These are phyloP conservation scores for Okamejei kenojei DNA, from an alignment of 2,797 vertebrate genomes.

Conservation along the genomic window DNA sequence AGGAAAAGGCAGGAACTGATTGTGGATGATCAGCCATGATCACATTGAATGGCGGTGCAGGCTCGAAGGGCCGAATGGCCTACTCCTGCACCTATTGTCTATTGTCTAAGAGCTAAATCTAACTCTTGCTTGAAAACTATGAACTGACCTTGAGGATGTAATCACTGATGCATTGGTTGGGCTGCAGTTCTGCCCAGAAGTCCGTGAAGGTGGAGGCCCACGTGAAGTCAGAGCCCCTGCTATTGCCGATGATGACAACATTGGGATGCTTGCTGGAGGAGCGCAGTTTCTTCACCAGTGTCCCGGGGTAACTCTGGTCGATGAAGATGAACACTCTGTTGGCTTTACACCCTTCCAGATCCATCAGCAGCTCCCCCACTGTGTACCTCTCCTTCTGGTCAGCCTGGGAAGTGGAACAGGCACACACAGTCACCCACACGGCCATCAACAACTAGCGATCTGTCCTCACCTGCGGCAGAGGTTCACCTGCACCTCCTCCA, in stretches of 20 bases:
- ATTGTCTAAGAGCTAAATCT: too few species aligned
- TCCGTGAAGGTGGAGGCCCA: slow-evolving; percentile 43
- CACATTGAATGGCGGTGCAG: too few species aligned
- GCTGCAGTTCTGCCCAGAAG: slow-evolving; percentile 54
- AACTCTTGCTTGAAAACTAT: too few species aligned
- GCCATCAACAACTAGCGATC: background rate
- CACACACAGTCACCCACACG: background rate
- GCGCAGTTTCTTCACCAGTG: slow-evolving; percentile 60
- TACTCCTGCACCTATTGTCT: too few species aligned
- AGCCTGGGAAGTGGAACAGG: slow-evolving; percentile 44
- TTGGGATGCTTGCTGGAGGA: slow-evolving; percentile 64
- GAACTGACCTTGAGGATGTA: slow-evolving; percentile 47
- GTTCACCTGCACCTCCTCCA: too few species aligned
- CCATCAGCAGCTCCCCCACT: slow-evolving; percentile 52
- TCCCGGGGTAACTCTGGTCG: slow-evolving; percentile 67
- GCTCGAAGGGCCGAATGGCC: too few species aligned
- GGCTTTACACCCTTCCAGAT: slow-evolving; percentile 63
- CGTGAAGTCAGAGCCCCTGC: slow-evolving; percentile 26
- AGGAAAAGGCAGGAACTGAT: too few species aligned
- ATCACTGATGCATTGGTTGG: slow-evolving; percentile 49
- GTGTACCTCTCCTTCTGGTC: slow-evolving; percentile 58
- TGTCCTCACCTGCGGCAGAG: too few species aligned
- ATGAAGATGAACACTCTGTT: slow-evolving; percentile 66
- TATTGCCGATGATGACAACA: slow-evolving; percentile 59
- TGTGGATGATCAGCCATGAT: too few species aligned